Conservation (phyloP, 2,797 vertebrate genomes). For the Hypotaenidia philippensis region DNA sequence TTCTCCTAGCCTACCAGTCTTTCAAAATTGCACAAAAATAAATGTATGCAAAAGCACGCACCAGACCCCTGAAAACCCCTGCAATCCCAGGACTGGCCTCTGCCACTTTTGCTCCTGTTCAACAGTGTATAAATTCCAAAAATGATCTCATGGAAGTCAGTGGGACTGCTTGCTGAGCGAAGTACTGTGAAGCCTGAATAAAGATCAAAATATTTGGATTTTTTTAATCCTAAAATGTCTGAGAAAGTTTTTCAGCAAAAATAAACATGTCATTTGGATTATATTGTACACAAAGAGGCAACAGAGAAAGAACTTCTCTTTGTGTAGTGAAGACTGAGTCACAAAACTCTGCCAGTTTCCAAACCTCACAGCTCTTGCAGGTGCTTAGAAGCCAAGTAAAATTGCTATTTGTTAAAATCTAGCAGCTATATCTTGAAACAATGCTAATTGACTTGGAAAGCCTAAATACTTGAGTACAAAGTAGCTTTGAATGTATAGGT, state of each 20-base stretch:
- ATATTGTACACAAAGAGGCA: neutral
- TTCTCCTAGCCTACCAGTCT: neutral
- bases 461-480: neutral
- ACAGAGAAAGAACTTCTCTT: neutral
- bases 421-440: neutral
- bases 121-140: neutral
- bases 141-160: neutral
- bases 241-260: neutral
- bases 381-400: neutral
- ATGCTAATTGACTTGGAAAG: neutral
- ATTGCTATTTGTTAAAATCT: neutral
- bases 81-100: neutral
- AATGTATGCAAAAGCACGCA: neutral
- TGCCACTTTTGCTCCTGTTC: neutral
- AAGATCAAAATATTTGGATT: neutral
- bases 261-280: neutral
- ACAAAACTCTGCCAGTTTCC: neutral
- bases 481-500: neutral
- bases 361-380: neutral
- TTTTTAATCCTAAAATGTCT: neutral
- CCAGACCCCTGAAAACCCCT: neutral
- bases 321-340: neutral
- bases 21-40: neutral
- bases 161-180: neutral
- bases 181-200: neutral